Evolutionary conservation across 2,797 vertebrate species (phyloP).

Genomic region (Sebastes reedi): DNA sequence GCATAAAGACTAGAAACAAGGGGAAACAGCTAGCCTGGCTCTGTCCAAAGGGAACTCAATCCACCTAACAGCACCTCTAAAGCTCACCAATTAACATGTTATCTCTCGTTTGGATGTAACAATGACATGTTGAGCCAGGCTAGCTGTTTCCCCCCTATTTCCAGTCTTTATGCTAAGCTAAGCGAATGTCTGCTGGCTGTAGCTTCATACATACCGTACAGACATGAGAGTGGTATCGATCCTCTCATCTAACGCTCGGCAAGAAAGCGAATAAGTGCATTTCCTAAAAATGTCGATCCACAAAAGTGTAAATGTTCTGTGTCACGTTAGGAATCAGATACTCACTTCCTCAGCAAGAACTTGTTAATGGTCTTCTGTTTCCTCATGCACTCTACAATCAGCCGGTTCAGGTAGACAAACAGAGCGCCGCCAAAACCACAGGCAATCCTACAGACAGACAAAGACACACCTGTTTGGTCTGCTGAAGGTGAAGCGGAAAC

Average conservation of each 20-base stretch:
- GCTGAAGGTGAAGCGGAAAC: slow-evolving; percentile 12
- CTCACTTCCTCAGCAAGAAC: slow-evolving; percentile 98
- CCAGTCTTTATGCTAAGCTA: neutral
- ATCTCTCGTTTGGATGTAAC: neutral
- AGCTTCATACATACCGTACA: neutral
- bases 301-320: neutral
- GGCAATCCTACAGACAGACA: slow-evolving; percentile 83
- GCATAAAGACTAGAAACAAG: neutral
- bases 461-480: slow-evolving; percentile 15
- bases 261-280: neutral
- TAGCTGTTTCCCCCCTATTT: neutral
- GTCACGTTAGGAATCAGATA: slow-evolving; percentile 19
- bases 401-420: slow-evolving; percentile 96
- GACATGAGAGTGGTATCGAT: neutral
- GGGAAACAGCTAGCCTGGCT: neutral
- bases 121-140: neutral
- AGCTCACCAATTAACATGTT: neutral
- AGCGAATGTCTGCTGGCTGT: neutral
- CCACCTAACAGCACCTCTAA: neutral
- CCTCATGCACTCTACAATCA: slow-evolving; percentile 98
- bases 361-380: slow-evolving; percentile 98
- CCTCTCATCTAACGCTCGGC: neutral
- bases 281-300: neutral
- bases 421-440: slow-evolving; percentile 96
- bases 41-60: neutral